Conservation (phyloP, 2,113 vertebrate genomes). For the Cephalopholis sonnerati region DNA sequence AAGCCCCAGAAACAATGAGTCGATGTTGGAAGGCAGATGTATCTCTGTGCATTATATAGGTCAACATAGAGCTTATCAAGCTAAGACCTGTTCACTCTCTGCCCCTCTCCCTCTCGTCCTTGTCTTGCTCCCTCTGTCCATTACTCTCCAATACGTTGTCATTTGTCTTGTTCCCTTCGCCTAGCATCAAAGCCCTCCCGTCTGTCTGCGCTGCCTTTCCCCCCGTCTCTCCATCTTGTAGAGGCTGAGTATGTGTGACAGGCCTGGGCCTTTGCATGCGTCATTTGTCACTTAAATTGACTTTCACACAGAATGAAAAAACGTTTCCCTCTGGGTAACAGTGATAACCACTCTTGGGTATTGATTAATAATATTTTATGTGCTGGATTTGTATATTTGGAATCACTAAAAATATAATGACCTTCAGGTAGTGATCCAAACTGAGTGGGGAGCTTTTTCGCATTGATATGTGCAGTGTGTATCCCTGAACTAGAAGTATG, state of each 20-base stretch:
- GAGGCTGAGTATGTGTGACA: conserved; percentile 26
- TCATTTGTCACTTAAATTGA: conserved; percentile 32
- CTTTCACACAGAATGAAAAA: background rate
- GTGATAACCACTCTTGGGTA: background rate
- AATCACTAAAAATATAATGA: background rate
- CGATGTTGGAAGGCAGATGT: conserved; percentile 33
- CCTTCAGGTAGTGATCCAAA: background rate
- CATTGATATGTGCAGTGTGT: background rate
- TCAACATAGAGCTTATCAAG: conserved; percentile 65
- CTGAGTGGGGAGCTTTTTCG: background rate
- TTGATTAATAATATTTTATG: background rate
- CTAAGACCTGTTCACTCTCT: conserved; percentile 50
- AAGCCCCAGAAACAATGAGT: conserved; percentile 20
- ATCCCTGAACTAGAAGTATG: background rate
- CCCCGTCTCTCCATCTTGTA: conserved; percentile 33
- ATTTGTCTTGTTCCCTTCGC: conserved; percentile 21
- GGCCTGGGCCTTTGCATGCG: background rate
- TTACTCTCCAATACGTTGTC: conserved; percentile 12
- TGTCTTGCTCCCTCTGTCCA: conserved; percentile 11
- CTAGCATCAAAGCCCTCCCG: conserved; percentile 4
- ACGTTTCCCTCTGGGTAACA: background rate
- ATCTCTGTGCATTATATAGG: conserved; percentile 57
- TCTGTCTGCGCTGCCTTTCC: conserved; percentile 10
- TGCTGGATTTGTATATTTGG: background rate
- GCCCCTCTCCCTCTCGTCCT: conserved; percentile 31